Evolutionary conservation across 2,113 vertebrate species (phyloP).

Genomic region (Rallus limicola): DNA sequence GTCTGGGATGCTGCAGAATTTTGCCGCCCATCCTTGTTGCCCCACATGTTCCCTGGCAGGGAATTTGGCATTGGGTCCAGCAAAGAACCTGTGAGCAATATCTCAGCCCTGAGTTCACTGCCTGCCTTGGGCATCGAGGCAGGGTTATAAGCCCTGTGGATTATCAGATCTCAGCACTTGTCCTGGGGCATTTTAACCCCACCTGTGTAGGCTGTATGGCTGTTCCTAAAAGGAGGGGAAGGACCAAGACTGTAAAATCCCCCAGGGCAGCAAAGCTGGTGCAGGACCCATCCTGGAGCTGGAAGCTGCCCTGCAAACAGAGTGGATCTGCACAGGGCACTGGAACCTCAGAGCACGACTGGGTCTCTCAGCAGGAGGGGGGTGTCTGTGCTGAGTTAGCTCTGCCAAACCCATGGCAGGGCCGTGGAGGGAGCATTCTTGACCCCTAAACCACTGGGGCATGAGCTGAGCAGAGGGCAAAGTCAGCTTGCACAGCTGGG

Average conservation of each 20-base stretch:
- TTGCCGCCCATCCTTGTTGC: background rate
- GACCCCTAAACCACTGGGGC: background rate
- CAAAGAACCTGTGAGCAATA: rapidly evolving
- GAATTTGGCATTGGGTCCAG: background rate
- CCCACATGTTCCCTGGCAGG: rapidly evolving
- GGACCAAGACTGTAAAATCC: background rate
- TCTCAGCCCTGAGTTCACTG: background rate
- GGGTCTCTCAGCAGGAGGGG: background rate
- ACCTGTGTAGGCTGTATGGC: no score
- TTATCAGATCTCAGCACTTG: no score
- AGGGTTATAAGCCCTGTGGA: background rate
- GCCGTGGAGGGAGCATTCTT: background rate
- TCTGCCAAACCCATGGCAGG: background rate
- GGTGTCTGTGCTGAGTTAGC: background rate
- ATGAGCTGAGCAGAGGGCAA: background rate
- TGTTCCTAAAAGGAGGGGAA: background rate
- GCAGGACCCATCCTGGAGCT: background rate
- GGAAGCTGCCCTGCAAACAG: no score
- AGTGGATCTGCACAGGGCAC: background rate
- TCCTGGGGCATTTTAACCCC: background rate
- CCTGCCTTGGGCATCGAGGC: background rate
- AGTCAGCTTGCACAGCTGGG: no score
- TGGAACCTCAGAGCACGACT: background rate
- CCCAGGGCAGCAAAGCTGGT: background rate
- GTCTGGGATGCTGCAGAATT: background rate